Evolutionary conservation across 2,797 vertebrate species (phyloP), one percentile per base, ranked within the genome.

Genomic region (Ispidina picta): DNA sequence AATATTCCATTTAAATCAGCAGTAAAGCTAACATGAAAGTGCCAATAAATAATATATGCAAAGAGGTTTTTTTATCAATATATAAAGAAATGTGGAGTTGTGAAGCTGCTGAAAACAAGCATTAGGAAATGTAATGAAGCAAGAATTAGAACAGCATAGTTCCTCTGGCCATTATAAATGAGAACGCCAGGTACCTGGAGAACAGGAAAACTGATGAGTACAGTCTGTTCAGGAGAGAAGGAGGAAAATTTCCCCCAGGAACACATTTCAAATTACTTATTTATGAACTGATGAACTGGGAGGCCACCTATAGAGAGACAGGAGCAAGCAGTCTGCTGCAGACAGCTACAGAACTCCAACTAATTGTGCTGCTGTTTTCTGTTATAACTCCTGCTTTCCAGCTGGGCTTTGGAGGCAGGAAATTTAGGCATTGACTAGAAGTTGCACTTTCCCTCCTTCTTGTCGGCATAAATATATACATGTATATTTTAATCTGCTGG

Each of bases 201-300:
- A 98, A 97, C 96, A 97, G 97, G 97, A 97, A 98, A 97, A 97
- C 97, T 98, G 98, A 98, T 98, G 97, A 98, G 97, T 97, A 97
- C 98, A 98, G 98, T 97, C 97, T 98, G 98, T 97, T 98, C 97
- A 97, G 97, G 97, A 98, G 97, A 98, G 97, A 97, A 97, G 97
- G 95, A 97, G 97, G 97, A 96, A 98, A 97, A 98, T 98, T 97
- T 98, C 98, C 98, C 98, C 92, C 96, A 98, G 98, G 98, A 98
- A 97, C 97, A 97, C 98, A 98, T 98, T 98, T 98, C 97, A 98
- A 97, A 98, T 98, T 97, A 98, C 98, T 98, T 98, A 98, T 98
- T 98, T 98, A 98, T 98, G 98, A 98, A 98, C 97, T 98, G 98
- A 98, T 98, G 98, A 98, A 98, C 97, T 98, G 97, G 97, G 97